Base-by-base conservation (phyloP, 1,140 invertebrate species). In the Babylonia areolata region DNA sequence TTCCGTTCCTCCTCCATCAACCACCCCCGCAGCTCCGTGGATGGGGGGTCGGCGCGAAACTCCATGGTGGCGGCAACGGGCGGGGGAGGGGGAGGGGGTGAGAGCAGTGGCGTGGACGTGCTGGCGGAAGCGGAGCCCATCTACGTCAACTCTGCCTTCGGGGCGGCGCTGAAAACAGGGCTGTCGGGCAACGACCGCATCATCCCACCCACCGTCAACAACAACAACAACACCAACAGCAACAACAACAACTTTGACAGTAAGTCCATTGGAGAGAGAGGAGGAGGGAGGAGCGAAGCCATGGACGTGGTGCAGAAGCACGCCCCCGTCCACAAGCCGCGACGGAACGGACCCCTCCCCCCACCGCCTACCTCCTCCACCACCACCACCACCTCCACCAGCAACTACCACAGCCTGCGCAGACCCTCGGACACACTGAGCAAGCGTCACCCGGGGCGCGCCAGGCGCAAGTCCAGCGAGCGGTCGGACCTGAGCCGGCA, bases 1-100 rank as follows among this genome's bases (percentile, higher is more conserved):
- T 89, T 92, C 86, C 88, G 91, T n/a, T 92, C 89, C n/a, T 89
- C 88, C 20, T 90, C 89, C 11, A 89, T 91, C n/a, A 90, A 89
- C 80, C 90, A 89, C n/a, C 88, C 86, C 2, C 81, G 88, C 20
- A 89, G 87, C 46, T 91, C 88, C 15, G 35, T 87, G 46, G 83
- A 86, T 15, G 87, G 86, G 31, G 85, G 77, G 51, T 87, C 88
- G 0, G 86, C 87, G 15, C 73, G 91, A 35, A 91, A 91, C 75
- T 91, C 90, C 2, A 82, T 89, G 58, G 86, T 89, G n/a, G 86
- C 88, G 86, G 87, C 86, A 3, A 85, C 87, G 37, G 78, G 31
- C 11, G 78, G 39, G 23, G 46, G 46, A 51, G 46, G 46, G 20
- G 77, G 77, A n/a, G n/a, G 37, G 6, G 42, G 42, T 5, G 54